phyloP scores from a whole-genome alignment of 2,888 invertebrate species.

The Galerucella calmariensis region DNA sequence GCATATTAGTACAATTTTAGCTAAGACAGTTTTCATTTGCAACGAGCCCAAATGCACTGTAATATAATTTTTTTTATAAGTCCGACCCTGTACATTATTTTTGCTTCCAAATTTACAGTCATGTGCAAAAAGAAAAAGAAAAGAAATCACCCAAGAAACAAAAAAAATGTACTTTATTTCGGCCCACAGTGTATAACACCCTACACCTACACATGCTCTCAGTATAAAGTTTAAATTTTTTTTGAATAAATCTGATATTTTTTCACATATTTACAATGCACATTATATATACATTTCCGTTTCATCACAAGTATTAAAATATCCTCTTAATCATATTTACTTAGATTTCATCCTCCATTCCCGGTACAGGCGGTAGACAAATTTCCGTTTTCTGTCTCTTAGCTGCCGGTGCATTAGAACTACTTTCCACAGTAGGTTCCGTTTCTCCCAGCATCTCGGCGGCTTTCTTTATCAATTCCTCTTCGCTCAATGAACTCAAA shows the following conservation, averaged over 20 bases:
- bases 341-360: conserved; percentile 57
- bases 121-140: too few relatives aligned
- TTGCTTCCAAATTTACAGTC: too few relatives aligned
- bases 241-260: conserved; percentile 3
- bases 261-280: neutral
- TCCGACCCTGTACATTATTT: too few relatives aligned
- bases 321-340: neutral
- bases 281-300: neutral
- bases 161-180: too few relatives aligned
- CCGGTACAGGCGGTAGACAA: conserved; percentile 61
- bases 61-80: too few relatives aligned
- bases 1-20: too few relatives aligned
- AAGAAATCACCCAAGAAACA: too few relatives aligned
- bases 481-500: conserved; percentile 68
- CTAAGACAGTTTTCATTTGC: too few relatives aligned
- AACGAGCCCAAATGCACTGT: too few relatives aligned
- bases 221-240: neutral
- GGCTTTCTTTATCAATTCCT: conserved; percentile 70
- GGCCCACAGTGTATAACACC: neutral
- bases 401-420: conserved; percentile 27
- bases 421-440: conserved; percentile 31
- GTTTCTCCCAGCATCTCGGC: conserved; percentile 68
- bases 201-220: neutral
- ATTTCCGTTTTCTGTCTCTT: conserved; percentile 57
- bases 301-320: neutral